Base-by-base conservation (phyloP, 92 coral and sea anemone genomes). In the Epizoanthus illoricatus region DNA sequence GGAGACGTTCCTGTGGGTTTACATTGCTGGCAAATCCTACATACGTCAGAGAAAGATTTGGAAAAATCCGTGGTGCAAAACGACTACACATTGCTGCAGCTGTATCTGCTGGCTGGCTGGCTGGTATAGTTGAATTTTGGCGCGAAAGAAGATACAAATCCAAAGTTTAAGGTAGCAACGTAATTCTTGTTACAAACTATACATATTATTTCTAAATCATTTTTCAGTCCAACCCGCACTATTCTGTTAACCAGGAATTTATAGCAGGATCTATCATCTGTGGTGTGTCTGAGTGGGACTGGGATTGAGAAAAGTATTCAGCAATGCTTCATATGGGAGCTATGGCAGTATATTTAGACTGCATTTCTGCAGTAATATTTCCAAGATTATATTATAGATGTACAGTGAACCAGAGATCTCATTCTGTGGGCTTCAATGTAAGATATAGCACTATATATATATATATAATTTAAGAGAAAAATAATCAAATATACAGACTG, bases 341-440 rank as follows among this genome's bases (percentile, higher is more conserved):
- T 61, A 6, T 5, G 39, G 39, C 36, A 41, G 71, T 39, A 43
- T 19, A 24, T 4, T 4, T 62, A 47, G 72, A 60, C 58, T 62
- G 52, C 67, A 15, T 62, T 78, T 42, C 43, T 42, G 52, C 82
- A 78, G 72, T 54, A 62, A 45, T 66, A 62, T 78, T 78, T 78
- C 59, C 36, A 61, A 76, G 55, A 41, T 40, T 76, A 60, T 62
- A 76, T 76, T 63, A 78, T 42, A 78, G 82, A 19, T 78, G 82
- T 78, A 78, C 82, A 78, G 82, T 39, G 59, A 19, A 76, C 47
- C 47, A n/a, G 67, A 73, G 58, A 45, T 21, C 56, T 52, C 49
- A 6, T 76, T 40, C 17, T 16, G 57, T 59, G 41, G 39, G 56
- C 64, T 20, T 42, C 61, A 73, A 73, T 73, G 10, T 78, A 63